Conservation (phyloP, 2,888 invertebrate species). For the Ceramica pisi region DNA sequence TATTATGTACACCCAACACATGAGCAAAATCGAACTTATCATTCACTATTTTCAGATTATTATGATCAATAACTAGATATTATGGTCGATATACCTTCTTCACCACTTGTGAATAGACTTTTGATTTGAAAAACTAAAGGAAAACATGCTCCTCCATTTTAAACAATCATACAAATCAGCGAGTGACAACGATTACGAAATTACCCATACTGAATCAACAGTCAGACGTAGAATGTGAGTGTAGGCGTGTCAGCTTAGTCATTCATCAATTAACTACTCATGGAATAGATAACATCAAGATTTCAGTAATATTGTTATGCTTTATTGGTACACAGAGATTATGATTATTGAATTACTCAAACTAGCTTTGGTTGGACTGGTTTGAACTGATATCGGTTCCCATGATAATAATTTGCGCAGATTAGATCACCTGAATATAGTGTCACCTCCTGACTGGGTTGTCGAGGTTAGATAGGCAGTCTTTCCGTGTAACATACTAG, state of each 20-base stretch:
- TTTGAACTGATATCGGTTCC: constrained; percentile 3
- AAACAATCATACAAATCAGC: constrained; percentile 8
- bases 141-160: neutral
- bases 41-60: too few relatives aligned
- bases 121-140: neutral
- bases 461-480: too few relatives aligned
- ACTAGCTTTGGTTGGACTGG: neutral
- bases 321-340: constrained; percentile 43
- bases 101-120: neutral
- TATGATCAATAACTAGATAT: too few relatives aligned
- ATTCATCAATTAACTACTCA: constrained; percentile 63
- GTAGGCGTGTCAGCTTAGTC: constrained; percentile 53
- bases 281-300: constrained; percentile 49
- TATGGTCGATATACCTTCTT: too few relatives aligned
- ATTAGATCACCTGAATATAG: neutral
- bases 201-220: constrained; percentile 33
- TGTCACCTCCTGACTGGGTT: too few relatives aligned
- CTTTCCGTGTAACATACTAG: too few relatives aligned
- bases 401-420: neutral
- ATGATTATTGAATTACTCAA: constrained; percentile 32
- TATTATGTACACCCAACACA: neutral
- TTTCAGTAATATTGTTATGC: constrained; percentile 42
- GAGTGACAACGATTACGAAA: constrained; percentile 46
- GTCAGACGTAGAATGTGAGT: constrained; percentile 32
- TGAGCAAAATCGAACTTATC: too few relatives aligned